Evolutionary conservation across 2,888 invertebrate species (phyloP).

Genomic region (Miltochrista miniata): DNA sequence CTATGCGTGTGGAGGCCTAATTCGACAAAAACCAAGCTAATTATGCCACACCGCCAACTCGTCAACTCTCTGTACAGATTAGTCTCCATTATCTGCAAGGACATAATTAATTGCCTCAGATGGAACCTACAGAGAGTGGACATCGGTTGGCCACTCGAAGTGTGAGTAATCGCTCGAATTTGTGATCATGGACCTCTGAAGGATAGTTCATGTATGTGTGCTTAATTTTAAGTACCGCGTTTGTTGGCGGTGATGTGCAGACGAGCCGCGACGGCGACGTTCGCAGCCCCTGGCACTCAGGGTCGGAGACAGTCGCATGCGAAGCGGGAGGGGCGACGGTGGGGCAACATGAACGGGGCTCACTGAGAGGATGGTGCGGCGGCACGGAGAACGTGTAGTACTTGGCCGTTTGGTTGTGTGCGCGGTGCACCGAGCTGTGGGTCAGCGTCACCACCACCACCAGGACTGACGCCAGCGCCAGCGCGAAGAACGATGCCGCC

Average conservation of each 20-base stretch:
- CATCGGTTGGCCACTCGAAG: slow-evolving; percentile 11
- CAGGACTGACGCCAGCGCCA: slow-evolving; percentile 88
- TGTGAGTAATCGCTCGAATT: slow-evolving; percentile 44
- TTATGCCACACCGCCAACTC: slow-evolving; percentile 28
- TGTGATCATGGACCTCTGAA: slow-evolving; percentile 46
- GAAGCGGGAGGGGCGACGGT: slow-evolving; percentile 83
- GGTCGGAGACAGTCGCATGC: slow-evolving; percentile 83
- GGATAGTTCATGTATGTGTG: slow-evolving; percentile 51
- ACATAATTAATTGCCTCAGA: slow-evolving; percentile 6
- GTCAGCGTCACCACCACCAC: slow-evolving; percentile 91
- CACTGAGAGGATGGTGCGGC: slow-evolving; percentile 84
- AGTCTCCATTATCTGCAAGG: slow-evolving; percentile 2
- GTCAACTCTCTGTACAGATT: slow-evolving; percentile 20
- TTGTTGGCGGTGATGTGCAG: slow-evolving; percentile 64
- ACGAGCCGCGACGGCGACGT: slow-evolving; percentile 67
- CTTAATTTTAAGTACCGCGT: slow-evolving; percentile 70
- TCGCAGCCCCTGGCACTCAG: slow-evolving; percentile 81
- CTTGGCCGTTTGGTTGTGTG: slow-evolving; percentile 86
- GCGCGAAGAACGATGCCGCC: slow-evolving; percentile 88
- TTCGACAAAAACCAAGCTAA: slow-evolving; percentile 60
- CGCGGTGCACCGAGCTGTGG: slow-evolving; percentile 86
- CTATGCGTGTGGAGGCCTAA: slow-evolving; percentile 57
- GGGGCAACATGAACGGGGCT: slow-evolving; percentile 84
- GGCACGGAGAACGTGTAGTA: slow-evolving; percentile 86
- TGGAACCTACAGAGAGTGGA: slow-evolving; percentile 12